Conservation (phyloP, 1,140 invertebrate genomes). For the Paracyclopina nana region DNA sequence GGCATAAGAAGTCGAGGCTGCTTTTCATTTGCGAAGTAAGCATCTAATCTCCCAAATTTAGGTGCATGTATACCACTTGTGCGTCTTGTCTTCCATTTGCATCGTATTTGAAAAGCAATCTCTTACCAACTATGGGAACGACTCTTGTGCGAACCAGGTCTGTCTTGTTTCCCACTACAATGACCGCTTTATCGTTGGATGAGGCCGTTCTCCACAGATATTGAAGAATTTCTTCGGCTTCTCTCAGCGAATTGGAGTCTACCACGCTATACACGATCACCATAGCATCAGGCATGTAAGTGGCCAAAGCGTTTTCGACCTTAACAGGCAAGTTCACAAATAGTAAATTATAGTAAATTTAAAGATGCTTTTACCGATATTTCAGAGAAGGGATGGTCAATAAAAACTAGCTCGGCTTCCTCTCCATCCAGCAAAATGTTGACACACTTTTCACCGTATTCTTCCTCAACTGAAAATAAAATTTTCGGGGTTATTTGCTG, state of each 20-base stretch:
- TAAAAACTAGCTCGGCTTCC: constrained; percentile 76
- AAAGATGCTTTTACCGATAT: constrained; percentile 21
- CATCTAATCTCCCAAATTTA: too few relatives aligned
- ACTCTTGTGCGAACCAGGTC: constrained; percentile 54
- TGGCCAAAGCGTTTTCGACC: constrained; percentile 50
- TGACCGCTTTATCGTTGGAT: constrained; percentile 59
- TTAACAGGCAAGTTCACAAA: too few relatives aligned
- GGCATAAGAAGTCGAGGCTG: too few relatives aligned
- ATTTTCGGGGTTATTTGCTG: too few relatives aligned
- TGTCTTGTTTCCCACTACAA: constrained; percentile 86
- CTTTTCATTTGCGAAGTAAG: too few relatives aligned
- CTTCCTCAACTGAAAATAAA: too few relatives aligned
- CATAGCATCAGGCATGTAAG: constrained; percentile 70
- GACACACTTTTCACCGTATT: constrained; percentile 73
- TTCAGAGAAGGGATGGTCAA: constrained; percentile 47
- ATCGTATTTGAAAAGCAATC: constrained; percentile 47
- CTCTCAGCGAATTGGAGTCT: constrained; percentile 50
- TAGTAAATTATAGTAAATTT: too few relatives aligned
- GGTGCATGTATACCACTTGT: too few relatives aligned
- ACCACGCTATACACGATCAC: constrained; percentile 78
- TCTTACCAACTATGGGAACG: constrained; percentile 14
- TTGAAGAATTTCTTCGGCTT: constrained; percentile 57
- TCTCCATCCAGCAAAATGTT: constrained; percentile 72
- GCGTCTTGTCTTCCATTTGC: too few relatives aligned
- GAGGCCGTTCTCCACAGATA: constrained; percentile 46